Evolutionary conservation across 2,113 vertebrate genomes (phyloP), one percentile per base, ranked within the genome.

Genomic region (Ictidomys tridecemlineatus): DNA sequence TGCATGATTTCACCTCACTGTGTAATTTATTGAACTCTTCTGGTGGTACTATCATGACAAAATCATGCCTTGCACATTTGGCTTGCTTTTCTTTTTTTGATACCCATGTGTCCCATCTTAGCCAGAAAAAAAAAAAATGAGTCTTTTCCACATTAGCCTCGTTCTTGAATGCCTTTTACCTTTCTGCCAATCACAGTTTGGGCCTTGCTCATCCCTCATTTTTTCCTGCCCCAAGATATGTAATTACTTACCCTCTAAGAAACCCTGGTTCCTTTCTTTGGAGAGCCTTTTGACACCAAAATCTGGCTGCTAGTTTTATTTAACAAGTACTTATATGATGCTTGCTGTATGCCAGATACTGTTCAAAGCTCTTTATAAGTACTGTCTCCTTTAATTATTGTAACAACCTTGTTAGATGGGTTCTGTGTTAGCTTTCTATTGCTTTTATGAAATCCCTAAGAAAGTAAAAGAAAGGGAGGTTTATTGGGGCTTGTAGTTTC

Each of bases 231-330:
- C 70, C 26, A 11, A 32, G 30, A 72, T 42, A 26, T 1, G 0
- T 56, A 32, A 69, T 61, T 42, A 9, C 61, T 84, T 73, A n/a
- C 26, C 7, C 37, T 82, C 37, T 32, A 56, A 92, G 77, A 89
- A 78, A 11, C 11, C 17, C 30, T 67, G 28, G 4, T 86, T 94
- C 28, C 37, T 97, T 94, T 87, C 73, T 93, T 20, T 85, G 65
- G 22, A 42, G 65, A 74, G 24, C 1, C 63, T 39, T 74, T 67
- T 84, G 51, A 92, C 85, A 13, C 34, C 42, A 76, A 76, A 72
- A 42, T 42, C 72, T 92, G 26, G 63, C 37, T 53, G 26, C 72
- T 94, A 7, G 2, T 96, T 97, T 90, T 73, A 72, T 45, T 45
- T 78, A 73, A 86, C 10, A 73, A 26, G 11, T 63, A 74, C 37